These are phyloP conservation scores for Tapirus indicus DNA, from an alignment of 2,797 vertebrate species.

Conservation along the genomic window DNA sequence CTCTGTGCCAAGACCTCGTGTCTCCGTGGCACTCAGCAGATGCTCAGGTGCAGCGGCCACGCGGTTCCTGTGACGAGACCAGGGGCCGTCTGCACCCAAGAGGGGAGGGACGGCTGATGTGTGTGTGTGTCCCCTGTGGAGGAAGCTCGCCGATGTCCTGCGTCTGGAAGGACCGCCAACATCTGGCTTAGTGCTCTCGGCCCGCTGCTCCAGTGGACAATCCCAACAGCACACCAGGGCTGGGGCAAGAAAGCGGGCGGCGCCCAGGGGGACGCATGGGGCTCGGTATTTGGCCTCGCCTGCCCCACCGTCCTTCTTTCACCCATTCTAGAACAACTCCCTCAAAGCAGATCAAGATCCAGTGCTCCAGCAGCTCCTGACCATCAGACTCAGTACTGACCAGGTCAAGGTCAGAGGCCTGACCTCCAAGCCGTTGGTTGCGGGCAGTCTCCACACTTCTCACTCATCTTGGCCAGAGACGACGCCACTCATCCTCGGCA, in stretches of 20 bases:
- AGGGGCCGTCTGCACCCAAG: background rate
- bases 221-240: background rate
- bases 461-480: too few relatives aligned
- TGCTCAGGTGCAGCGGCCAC: background rate
- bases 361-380: background rate
- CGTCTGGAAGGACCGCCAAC: background rate
- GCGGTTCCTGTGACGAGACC: background rate
- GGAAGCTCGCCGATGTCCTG: background rate
- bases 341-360: background rate
- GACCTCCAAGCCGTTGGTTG: too few relatives aligned
- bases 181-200: background rate
- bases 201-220: too few relatives aligned
- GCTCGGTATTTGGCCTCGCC: too few relatives aligned
- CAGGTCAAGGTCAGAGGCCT: background rate
- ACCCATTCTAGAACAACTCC: background rate
- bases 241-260: background rate
- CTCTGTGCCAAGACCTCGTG: too few relatives aligned
- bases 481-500: background rate
- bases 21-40: background rate
- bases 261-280: too few relatives aligned
- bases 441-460: fast-evolving
- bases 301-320: background rate
- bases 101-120: background rate
- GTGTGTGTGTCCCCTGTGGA: background rate
- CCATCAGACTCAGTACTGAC: background rate